Base-by-base conservation (phyloP, 2,113 vertebrate genomes). In the Xiphias gladius region DNA sequence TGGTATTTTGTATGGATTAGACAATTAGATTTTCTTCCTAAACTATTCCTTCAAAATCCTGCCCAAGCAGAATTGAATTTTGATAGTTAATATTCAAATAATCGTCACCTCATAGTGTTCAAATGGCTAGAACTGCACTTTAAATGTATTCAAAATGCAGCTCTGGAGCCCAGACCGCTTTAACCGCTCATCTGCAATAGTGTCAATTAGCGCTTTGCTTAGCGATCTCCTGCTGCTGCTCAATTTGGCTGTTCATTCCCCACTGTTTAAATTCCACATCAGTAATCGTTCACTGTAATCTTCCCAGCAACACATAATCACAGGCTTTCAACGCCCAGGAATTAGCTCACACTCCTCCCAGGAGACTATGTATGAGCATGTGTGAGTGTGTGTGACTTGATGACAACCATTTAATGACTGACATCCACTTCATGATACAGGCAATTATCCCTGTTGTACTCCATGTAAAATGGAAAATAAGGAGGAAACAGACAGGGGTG, bases 251-350 rank as follows among this genome's bases (percentile, higher is more conserved):
- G 28, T 55, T 80, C 48, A 48, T 73, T 76, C 54, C 79, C 73
- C 41, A 68, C 78, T 85, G 80, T 80, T 91, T 85, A 83, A 84
- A 89, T 55, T 89, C 82, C 79, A 87, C 85, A 91, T 82, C 88
- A 86, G 91, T 90, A 91, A 94, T 92, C 79, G 71, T 88, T 93
- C 73, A 83, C 88, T 92, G 77, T 90, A 93, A 93, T 94, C 92
- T 92, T 86, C 88, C 78, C 80, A 71, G 72, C 57, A 84, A 87
- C 86, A 55, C 86, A 87, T 93, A 91, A 93, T 92, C 88, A 89
- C 71, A 43, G 52, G 87, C 85, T 92, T 86, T 91, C 89, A 79
- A 87, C 58, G 35, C 46, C 82, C 76, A 81, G 65, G 90, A 92
- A 90, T 90, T 85, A 92, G 82, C 89, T 80, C 63, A 68, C 92